Percentiles rank a stretch among this genome's conserved stretches.
Evolutionary conservation across 2,113 vertebrate genomes (phyloP).

Genomic region (Thinocorus orbignyianus): DNA sequence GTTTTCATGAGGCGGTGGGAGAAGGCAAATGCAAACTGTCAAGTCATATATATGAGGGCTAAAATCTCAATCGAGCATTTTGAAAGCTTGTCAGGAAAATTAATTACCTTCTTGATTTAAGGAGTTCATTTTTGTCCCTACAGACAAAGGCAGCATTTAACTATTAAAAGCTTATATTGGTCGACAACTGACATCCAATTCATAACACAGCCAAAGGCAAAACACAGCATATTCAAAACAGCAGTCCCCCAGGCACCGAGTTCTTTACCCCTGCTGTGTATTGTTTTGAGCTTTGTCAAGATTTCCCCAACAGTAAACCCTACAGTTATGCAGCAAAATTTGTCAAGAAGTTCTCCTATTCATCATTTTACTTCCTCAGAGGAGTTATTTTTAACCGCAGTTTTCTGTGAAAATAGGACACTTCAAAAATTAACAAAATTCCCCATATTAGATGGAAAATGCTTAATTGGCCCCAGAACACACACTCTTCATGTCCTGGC

Average conservation of each 20-base stretch:
- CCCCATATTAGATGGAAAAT: not conserved
- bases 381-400: not conserved
- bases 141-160: constrained; percentile 68
- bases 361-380: not conserved
- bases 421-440: not conserved
- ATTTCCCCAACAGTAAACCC: not conserved
- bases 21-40: constrained; percentile 57
- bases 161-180: constrained; percentile 47
- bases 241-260: not conserved
- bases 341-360: not conserved
- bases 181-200: constrained; percentile 9
- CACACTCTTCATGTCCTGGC: not conserved
- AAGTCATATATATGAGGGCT: constrained; percentile 49
- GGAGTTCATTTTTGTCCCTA: constrained; percentile 51
- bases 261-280: not conserved
- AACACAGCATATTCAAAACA: not conserved
- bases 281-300: not conserved
- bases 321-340: not conserved
- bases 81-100: constrained; percentile 72
- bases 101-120: constrained; percentile 75
- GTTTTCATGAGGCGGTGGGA: constrained; percentile 26
- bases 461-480: not conserved
- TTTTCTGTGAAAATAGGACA: not conserved
- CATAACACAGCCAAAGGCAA: not conserved
- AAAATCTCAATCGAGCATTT: constrained; percentile 70